These are phyloP conservation scores for Lota lota DNA, from an alignment of 2,113 vertebrate species.

Conservation along the genomic window DNA sequence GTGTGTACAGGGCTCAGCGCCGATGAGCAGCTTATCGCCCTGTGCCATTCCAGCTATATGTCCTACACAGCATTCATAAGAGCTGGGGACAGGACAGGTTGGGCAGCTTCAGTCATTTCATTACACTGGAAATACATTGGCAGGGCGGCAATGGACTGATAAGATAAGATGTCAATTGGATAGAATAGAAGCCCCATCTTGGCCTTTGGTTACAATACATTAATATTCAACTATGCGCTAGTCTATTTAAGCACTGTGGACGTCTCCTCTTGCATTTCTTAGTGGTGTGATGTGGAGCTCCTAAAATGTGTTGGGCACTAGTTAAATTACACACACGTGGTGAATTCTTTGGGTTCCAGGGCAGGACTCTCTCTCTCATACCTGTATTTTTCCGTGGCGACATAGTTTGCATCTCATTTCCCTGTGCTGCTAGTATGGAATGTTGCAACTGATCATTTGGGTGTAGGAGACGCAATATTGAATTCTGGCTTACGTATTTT, in stretches of 20 bases:
- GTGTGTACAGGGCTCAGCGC: slow-evolving; percentile 16
- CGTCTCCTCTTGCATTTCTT: too few species aligned
- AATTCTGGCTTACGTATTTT: slow-evolving; percentile 39
- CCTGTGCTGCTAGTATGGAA: slow-evolving; percentile 36
- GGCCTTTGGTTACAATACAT: background rate
- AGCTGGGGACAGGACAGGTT: slow-evolving; percentile 23
- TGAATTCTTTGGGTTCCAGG: slow-evolving; percentile 19
- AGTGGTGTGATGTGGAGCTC: too few species aligned
- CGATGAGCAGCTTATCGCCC: slow-evolving; percentile 44
- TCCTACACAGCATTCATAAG: slow-evolving; percentile 46
- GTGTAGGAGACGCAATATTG: slow-evolving; percentile 19
- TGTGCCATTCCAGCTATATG: slow-evolving; percentile 35
- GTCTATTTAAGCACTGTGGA: too few species aligned
- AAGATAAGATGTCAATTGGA: background rate
- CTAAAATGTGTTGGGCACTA: background rate
- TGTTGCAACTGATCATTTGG: slow-evolving; percentile 23
- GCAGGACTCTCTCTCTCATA: slow-evolving; percentile 21
- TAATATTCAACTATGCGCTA: too few species aligned
- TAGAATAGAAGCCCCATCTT: background rate
- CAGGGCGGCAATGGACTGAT: slow-evolving; percentile 14
- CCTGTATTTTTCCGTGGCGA: slow-evolving; percentile 14
- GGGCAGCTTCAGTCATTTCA: slow-evolving; percentile 32
- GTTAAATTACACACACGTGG: slow-evolving; percentile 20
- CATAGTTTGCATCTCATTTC: slow-evolving; percentile 24
- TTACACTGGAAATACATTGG: slow-evolving; percentile 36